A percentile compares a stretch with the other conserved stretches of the same genome.
These are phyloP conservation scores for Glomeris marginata DNA, from an alignment of 2,888 invertebrate species.

Conservation along the genomic window DNA sequence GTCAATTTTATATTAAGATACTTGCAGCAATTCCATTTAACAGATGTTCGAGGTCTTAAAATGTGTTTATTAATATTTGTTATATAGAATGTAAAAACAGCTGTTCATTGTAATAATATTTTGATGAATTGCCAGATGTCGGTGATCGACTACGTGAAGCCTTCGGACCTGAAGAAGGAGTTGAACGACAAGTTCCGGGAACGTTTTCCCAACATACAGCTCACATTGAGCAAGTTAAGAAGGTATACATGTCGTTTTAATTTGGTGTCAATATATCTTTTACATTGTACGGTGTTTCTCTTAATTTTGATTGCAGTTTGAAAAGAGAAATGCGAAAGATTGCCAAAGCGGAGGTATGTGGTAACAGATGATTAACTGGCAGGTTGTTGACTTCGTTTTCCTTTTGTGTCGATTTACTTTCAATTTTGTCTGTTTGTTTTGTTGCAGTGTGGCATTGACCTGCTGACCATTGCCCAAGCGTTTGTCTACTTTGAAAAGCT, in stretches of 20 bases:
- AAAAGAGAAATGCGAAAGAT: constrained; percentile 93
- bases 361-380: not conserved
- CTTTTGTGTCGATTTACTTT: no score
- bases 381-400: constrained; percentile 1
- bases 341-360: constrained; percentile 47
- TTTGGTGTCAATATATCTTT: no score
- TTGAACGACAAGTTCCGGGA: constrained; percentile 92
- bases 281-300: no score
- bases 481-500: constrained; percentile 98
- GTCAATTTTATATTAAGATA: no score
- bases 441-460: constrained; percentile 52
- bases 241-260: constrained; percentile 42
- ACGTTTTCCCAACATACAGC: constrained; percentile 84
- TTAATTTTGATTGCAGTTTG: constrained; percentile 42
- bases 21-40: no score
- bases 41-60: constrained; percentile 6
- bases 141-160: constrained; percentile 90
- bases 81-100: not conserved
- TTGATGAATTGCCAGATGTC: constrained; percentile 48
- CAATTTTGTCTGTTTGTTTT: constrained; percentile 13
- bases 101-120: not conserved
- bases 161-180: constrained; percentile 89
- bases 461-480: constrained; percentile 85
- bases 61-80: not conserved
- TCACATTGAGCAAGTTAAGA: constrained; percentile 87